Evolutionary conservation across 2,797 vertebrate species (phyloP), one percentile per base, ranked within the genome.

Genomic region (Parauchenoglanis ngamensis): DNA sequence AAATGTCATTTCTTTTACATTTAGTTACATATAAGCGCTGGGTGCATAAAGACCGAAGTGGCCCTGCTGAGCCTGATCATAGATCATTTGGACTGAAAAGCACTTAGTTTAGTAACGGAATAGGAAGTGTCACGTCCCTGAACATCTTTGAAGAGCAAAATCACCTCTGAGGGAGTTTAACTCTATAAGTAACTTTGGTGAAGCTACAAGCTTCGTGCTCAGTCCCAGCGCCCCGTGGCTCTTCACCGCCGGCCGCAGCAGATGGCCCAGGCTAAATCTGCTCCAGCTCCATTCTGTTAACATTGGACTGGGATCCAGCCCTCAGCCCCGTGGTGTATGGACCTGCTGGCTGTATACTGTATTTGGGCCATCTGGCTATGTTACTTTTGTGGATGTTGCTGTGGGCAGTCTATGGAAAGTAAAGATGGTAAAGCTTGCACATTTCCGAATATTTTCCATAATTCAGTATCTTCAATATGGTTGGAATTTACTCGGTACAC

Each of bases 281-380:
- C 72, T 86, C 88, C 88, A 86, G 85, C 73, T 72, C 85, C 85
- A 89, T 89, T 86, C 88, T 89, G 88, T 86, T 84, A 56, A 79
- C 52, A 28, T 89, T 89, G 88, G 88, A 89, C 81, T 40, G 44
- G 49, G 61, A 83, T 85, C 75, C 85, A 73, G 61, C 87, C 84
- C 84, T 88, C 85, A 70, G 63, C 81, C 68, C 73, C 82, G 79
- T 86, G 75, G 80, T 86, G 85, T 68, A 89, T 52, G 63, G 85
- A 65, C 75, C 85, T 28, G 63, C 77, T 83, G 85, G 85, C 85
- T 70, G 6, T 68, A 61, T 78, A 56, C 85, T 79, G 85, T 67
- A 89, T 79, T 79, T 86, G 80, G 81, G 68, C 88, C 88, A 89
- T 89, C 88, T 89, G 88, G 73, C 75, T 54, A 15, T 79, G 52